These are phyloP conservation scores for Cinclus mexicanus DNA, from an alignment of 2,113 vertebrate genomes.

Conservation along the genomic window DNA sequence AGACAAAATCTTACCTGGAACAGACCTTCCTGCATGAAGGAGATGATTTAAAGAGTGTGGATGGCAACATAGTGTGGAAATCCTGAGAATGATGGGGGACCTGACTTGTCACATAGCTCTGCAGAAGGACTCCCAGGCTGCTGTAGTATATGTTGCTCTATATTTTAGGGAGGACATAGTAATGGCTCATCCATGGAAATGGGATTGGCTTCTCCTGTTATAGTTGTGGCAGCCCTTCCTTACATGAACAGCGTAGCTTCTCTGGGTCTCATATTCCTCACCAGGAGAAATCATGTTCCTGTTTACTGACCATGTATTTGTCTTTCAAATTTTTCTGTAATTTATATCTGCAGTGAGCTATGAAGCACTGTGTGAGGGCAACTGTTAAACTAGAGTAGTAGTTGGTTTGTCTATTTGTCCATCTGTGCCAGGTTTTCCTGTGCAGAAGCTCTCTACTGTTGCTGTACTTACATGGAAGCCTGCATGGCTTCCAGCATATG, in stretches of 20 bases:
- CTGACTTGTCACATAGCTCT: neutral
- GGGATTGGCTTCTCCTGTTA: neutral
- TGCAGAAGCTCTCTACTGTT: neutral
- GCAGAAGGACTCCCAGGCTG: neutral
- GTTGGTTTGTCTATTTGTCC: neutral
- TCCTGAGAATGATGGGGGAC: neutral
- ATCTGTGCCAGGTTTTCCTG: neutral
- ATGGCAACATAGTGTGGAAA: neutral
- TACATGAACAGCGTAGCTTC: neutral
- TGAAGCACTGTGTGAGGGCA: neutral
- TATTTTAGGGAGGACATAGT: neutral
- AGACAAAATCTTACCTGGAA: neutral
- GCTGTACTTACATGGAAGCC: neutral
- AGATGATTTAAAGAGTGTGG: neutral
- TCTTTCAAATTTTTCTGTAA: neutral
- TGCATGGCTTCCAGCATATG: neutral
- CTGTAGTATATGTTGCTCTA: neutral
- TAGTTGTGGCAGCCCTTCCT: neutral
- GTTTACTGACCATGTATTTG: neutral
- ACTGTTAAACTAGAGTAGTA: neutral
- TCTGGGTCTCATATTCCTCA: neutral
- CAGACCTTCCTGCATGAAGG: neutral
- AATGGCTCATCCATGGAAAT: neutral
- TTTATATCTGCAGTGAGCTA: neutral
- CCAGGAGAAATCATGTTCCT: neutral